Conservation (phyloP, 2,888 invertebrate species). For the Drosophila quinaria region DNA sequence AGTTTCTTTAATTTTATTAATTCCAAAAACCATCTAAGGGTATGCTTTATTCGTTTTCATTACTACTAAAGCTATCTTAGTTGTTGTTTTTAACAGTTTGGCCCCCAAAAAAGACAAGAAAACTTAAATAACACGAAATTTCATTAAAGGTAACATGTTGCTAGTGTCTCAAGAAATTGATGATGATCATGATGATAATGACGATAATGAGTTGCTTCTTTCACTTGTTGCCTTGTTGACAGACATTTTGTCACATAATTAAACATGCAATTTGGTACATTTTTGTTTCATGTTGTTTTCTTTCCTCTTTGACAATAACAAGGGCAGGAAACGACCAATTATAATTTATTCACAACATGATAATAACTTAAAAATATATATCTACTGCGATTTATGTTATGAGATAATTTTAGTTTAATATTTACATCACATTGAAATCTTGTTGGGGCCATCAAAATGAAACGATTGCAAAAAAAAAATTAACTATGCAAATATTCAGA, state of each 20-base stretch:
- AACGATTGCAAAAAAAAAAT: constrained; percentile 26
- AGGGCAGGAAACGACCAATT: constrained; percentile 69
- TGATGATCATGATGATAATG: constrained; percentile 33
- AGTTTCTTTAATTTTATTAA: background rate
- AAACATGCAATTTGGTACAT: constrained; percentile 59
- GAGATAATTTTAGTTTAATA: constrained; percentile 26
- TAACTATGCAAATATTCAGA: background rate
- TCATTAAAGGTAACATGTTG: constrained; percentile 53
- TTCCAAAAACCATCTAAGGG: background rate
- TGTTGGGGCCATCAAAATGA: constrained; percentile 8
- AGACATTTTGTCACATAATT: constrained; percentile 82
- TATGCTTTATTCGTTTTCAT: background rate
- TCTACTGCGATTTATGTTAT: constrained; percentile 31
- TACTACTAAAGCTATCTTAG: background rate
- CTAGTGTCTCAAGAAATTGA: constrained; percentile 42
- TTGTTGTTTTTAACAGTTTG: constrained; percentile 15
- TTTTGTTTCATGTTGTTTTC: constrained; percentile 17
- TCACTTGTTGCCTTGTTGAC: constrained; percentile 71
- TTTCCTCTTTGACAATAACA: constrained; percentile 32
- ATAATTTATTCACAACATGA: constrained; percentile 66
- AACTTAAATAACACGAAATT: constrained; percentile 48
- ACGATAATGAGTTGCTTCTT: constrained; percentile 48
- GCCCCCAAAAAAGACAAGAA: constrained; percentile 27
- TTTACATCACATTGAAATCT: constrained; percentile 31
- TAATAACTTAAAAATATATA: constrained; percentile 52